Percentiles rank a stretch among this genome's conserved stretches.
These are phyloP conservation scores for Conistra vaccinii DNA, from an alignment of 2,888 invertebrate genomes.

Conservation along the genomic window DNA sequence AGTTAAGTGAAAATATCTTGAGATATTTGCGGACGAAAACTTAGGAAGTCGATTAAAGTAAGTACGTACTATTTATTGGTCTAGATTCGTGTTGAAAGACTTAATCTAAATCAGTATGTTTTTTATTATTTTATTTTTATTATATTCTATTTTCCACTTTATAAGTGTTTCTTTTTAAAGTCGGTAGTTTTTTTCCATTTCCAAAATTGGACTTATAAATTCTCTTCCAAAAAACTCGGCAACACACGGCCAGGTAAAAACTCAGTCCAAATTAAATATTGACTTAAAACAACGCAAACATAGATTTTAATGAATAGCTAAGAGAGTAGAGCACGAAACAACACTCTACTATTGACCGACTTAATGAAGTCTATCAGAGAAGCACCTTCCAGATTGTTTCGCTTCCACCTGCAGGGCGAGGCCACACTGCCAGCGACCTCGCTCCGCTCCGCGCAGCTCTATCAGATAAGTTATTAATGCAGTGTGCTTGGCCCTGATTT, in stretches of 20 bases:
- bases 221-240: not conserved
- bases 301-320: constrained; percentile 65
- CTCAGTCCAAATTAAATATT: constrained; percentile 12
- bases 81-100: constrained; percentile 4
- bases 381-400: constrained; percentile 33
- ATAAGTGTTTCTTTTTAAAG: too few species aligned
- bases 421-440: constrained; percentile 23
- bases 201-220: not conserved
- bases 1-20: constrained; percentile 23
- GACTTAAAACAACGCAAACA: constrained; percentile 19
- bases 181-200: not conserved
- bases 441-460: constrained; percentile 1
- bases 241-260: not conserved
- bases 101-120: not conserved
- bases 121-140: too few species aligned
- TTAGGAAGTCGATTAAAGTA: constrained; percentile 17
- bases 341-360: constrained; percentile 61
- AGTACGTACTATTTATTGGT: constrained; percentile 10
- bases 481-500: constrained; percentile 31
- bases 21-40: constrained; percentile 30
- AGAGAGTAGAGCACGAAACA: constrained; percentile 55
- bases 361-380: constrained; percentile 58
- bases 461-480: constrained; percentile 45
- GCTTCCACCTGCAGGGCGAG: constrained; percentile 19
- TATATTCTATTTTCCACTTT: too few species aligned